Evolutionary conservation across 2,888 invertebrate species (phyloP).

Genomic region (Scotopteryx bipunctaria): DNA sequence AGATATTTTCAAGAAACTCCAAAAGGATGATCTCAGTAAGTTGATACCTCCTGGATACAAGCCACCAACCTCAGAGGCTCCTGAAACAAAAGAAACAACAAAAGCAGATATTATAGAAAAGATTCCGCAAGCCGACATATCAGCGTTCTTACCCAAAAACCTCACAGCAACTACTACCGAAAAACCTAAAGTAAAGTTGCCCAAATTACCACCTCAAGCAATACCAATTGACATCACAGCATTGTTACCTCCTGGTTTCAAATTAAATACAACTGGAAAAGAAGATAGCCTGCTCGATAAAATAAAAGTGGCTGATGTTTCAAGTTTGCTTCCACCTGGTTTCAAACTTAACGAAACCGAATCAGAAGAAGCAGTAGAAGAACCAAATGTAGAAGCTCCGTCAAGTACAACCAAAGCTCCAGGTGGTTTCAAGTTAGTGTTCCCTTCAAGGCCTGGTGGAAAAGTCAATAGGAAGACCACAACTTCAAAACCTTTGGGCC

Average conservation of each 20-base stretch:
- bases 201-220: constrained; percentile 52
- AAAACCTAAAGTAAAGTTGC: constrained; percentile 48
- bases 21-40: constrained; percentile 83
- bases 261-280: constrained; percentile 59
- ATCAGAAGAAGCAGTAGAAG: constrained; percentile 34
- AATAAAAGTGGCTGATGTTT: constrained; percentile 77
- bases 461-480: constrained; percentile 84
- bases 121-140: constrained; percentile 72
- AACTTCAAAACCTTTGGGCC: constrained; percentile 82
- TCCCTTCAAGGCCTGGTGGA: constrained; percentile 90
- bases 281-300: constrained; percentile 48
- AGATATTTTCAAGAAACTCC: constrained; percentile 71
- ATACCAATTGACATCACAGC: constrained; percentile 80
- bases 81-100: constrained; percentile 53
- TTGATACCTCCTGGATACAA: constrained; percentile 88
- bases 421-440: constrained; percentile 87
- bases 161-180: constrained; percentile 56
- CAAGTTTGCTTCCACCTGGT: constrained; percentile 85
- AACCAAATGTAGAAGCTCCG: constrained; percentile 24
- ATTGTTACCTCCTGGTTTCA: constrained; percentile 86
- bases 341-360: constrained; percentile 74
- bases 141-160: constrained; percentile 85
- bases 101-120: constrained; percentile 60
- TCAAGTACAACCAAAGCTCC: constrained; percentile 69
- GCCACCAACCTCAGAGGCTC: constrained; percentile 56